phyloP scores from a whole-genome alignment of 2,113 vertebrate genomes.

The Coracopsis vasa region DNA sequence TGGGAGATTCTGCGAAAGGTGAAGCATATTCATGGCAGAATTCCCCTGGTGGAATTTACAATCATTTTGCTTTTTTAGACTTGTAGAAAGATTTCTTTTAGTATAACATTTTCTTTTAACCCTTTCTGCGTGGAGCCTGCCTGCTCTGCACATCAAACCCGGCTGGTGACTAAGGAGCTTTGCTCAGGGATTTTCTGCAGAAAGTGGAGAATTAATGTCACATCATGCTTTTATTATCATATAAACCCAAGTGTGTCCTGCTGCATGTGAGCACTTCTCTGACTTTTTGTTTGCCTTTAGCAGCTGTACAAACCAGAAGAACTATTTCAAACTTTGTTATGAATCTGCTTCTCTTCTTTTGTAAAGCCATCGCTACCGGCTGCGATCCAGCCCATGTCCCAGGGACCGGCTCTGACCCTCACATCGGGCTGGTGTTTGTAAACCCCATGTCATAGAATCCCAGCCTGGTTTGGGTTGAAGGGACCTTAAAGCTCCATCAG shows the following conservation, averaged over 20 bases:
- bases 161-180: slow-evolving; percentile 1
- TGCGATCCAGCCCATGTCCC: fast-evolving
- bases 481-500: neutral
- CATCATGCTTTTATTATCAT: neutral
- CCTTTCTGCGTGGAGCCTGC: slow-evolving; percentile 50
- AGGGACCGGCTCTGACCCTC: neutral
- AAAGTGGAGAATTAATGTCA: neutral
- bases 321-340: neutral
- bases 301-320: neutral
- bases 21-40: slow-evolving; percentile 89
- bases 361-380: fast-evolving
- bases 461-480: neutral
- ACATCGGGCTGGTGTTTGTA: fast-evolving
- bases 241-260: neutral
- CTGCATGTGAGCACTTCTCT: neutral
- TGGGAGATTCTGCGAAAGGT: slow-evolving; percentile 88
- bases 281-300: neutral
- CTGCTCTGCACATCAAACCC: neutral
- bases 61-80: slow-evolving; percentile 86
- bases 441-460: neutral
- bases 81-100: slow-evolving; percentile 71
- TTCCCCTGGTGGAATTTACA: slow-evolving; percentile 86
- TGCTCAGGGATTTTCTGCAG: neutral
- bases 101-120: slow-evolving; percentile 74
- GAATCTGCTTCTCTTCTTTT: neutral